Base-by-base conservation (phyloP, 2,888 invertebrate genomes). In the Tridacna crocea region DNA sequence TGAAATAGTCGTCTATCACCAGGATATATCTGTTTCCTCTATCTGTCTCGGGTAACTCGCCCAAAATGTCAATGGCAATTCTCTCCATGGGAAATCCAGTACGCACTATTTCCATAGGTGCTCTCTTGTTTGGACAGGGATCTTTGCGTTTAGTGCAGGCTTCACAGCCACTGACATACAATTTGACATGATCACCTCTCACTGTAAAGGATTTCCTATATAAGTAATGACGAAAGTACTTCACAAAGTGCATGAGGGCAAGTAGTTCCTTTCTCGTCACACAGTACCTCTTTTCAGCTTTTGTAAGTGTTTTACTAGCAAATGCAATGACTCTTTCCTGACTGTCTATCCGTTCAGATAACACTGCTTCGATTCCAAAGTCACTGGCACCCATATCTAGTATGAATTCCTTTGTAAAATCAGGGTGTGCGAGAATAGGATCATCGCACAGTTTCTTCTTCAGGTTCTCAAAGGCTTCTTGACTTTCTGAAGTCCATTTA, bases 111-210 rank as follows among this genome's bases (percentile, higher is more conserved):
- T n/a, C n/a, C n/a, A n/a, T n/a, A n/a, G n/a, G n/a, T n/a, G n/a
- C n/a, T n/a, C n/a, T n/a, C n/a, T n/a, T n/a, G n/a, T n/a, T n/a
- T n/a, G n/a, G n/a, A n/a, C n/a, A n/a, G n/a, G n/a, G n/a, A n/a
- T n/a, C n/a, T n/a, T n/a, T n/a, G n/a, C n/a, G n/a, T n/a, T n/a
- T n/a, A n/a, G n/a, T n/a, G n/a, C 70, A 70, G 6, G 48, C 48
- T 22, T 70, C 70, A 22, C 70, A 73, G 19, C 60, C 70, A 70
- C 22, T 70, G 12, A 70, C 48, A 22, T 70, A 47, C 8, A 8
- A 17, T 70, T 73, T 73, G n/a, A 72, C 72, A 24, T 80, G 75
- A 47, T 76, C 80, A n/a, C 72, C 75, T 63, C 80, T 75, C 3
- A 80, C 55, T 0, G 24, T 12, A 47, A 80, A 80, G 0, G 61